These are phyloP conservation scores for Eulemur rubriventer DNA, from an alignment of 2,797 vertebrate species.

Conservation along the genomic window DNA sequence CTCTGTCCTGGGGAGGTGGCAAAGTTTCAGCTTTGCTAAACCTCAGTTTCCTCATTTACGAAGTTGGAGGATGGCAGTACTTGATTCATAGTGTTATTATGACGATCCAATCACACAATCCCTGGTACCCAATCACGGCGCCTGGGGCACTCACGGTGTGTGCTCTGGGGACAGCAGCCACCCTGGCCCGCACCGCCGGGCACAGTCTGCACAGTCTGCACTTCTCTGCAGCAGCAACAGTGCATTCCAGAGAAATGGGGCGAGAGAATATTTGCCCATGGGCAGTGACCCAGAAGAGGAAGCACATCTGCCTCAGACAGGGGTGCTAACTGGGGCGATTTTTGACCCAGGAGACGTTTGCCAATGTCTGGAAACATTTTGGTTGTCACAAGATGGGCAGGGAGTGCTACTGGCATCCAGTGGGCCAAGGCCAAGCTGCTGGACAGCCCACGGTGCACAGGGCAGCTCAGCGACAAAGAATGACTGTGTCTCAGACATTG, in stretches of 20 bases:
- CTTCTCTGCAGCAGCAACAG: not conserved
- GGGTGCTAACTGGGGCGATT: not conserved
- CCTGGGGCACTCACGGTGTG: fast-evolving
- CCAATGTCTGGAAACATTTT: not conserved
- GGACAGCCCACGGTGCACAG: fast-evolving
- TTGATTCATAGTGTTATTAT: not conserved
- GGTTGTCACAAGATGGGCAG: not conserved
- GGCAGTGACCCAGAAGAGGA: not conserved
- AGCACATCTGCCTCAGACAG: too few species aligned
- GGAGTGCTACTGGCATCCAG: not conserved
- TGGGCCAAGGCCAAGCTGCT: not conserved
- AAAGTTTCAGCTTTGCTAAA: not conserved
- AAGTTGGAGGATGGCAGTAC: not conserved
- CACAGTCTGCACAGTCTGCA: not conserved
- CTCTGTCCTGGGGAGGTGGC: fast-evolving
- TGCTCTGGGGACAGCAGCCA: not conserved
- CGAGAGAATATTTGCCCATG: fast-evolving
- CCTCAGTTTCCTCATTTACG: not conserved
- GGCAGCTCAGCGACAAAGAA: not conserved
- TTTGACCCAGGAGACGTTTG: not conserved
- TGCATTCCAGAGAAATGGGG: not conserved
- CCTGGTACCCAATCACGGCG: not conserved
- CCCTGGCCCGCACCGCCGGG: fast-evolving
- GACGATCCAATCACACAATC: too few species aligned
- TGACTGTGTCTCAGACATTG: too few species aligned